Conservation (phyloP, 2,113 vertebrate genomes). For the Scomber scombrus region DNA sequence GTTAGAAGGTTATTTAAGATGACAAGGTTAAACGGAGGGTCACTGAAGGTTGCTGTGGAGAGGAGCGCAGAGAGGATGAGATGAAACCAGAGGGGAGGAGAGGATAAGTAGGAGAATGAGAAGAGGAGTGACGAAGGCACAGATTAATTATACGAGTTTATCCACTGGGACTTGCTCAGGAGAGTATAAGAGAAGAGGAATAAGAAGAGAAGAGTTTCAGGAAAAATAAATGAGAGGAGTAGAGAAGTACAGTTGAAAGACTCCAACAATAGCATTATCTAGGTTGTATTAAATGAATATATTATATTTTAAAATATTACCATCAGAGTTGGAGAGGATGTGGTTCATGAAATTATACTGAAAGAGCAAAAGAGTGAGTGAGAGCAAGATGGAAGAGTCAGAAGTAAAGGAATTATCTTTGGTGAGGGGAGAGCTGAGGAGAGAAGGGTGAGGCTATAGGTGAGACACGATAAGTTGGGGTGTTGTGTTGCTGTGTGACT, state of each 20-base stretch:
- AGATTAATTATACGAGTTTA: constrained; percentile 64
- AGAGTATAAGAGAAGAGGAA: constrained; percentile 1
- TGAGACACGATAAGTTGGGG: constrained; percentile 32
- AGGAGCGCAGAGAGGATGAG: constrained; percentile 28
- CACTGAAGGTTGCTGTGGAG: constrained; percentile 36
- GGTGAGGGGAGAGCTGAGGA: constrained; percentile 6
- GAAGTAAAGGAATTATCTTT: constrained; percentile 16
- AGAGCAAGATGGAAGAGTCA: constrained; percentile 14
- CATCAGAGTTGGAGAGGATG: constrained; percentile 13
- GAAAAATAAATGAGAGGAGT: no score
- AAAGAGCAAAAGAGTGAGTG: neutral
- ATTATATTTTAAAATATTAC: neutral
- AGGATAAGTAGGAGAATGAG: constrained; percentile 47
- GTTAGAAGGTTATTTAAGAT: constrained; percentile 59
- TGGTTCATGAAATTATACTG: constrained; percentile 5
- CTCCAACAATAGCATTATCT: constrained; percentile 13
- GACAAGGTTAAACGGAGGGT: constrained; percentile 66
- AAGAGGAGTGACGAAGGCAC: constrained; percentile 23
- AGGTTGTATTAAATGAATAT: constrained; percentile 19
- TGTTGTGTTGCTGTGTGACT: constrained; percentile 58
- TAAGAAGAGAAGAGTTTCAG: no score
- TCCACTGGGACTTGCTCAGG: constrained; percentile 43
- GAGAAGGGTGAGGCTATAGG: constrained; percentile 7
- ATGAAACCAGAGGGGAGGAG: constrained; percentile 49
- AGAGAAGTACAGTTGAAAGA: constrained; percentile 11